Base-by-base conservation (phyloP, 2,888 invertebrate genomes). In the Colostygia pectinataria region DNA sequence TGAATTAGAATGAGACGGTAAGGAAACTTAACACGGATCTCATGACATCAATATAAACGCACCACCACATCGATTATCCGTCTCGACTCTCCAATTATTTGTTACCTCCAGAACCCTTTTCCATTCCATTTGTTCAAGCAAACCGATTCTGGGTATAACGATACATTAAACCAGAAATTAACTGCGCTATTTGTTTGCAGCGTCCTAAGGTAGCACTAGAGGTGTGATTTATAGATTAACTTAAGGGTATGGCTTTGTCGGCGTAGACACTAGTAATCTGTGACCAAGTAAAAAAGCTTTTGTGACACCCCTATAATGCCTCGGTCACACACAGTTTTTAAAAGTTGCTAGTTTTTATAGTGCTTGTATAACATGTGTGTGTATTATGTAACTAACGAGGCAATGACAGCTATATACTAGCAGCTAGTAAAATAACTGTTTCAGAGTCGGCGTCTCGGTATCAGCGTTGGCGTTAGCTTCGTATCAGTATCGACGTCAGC, bases 101-200 rank as follows among this genome's bases (percentile, higher is more conserved):
- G 83, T 85, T 76, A 72, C 77, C 65, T 74, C 74, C 75, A 63
- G 68, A 73, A 79, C 85, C 85, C 83, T 85, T 85, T 86, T 85
- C 86, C 86, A 59, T 76, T 65, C 78, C 84, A 86, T 86, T 86
- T 85, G 74, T 83, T 76, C 71, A 64, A 49, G 66, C 61, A 63
- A 69, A 79, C 77, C 78, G 75, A 78, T 80, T 82, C 68, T 66
- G 73, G 72, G 44, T 70, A 73, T 71, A 74, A 79, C 83, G 80
- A 83, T 83, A 84, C 81, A 86, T 84, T 84, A 70, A 80, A 74
- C 80, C 77, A 80, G 68, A 78, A 83, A 85, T 86, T 83, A 82
- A 86, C 77, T 79, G 68, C 65, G 73, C 77, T 68, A 80, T 84
- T 81, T 81, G 80, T 83, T 78, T 74, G 76, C 73, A 61, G 46